Evolutionary conservation across 2,888 invertebrate species (phyloP), one percentile per base, ranked within the genome.

Genomic region (Dione juno): DNA sequence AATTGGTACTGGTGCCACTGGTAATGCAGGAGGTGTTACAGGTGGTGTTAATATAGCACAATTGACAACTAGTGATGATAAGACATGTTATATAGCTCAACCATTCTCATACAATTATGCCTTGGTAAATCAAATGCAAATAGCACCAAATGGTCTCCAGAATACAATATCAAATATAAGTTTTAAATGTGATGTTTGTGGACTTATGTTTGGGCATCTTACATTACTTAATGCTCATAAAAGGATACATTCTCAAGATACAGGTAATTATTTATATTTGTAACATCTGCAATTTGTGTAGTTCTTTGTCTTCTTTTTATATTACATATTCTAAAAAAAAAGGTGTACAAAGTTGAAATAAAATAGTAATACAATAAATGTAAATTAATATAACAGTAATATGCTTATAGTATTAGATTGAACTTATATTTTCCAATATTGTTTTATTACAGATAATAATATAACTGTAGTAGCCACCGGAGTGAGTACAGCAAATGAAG

Each of bases 181-280:
- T 78, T 97, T 97, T 85, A 97, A 97, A 88, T 97, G 97, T 88
- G 97, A 97, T 87, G 96, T 97, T 10, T 97, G 97, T 82, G 97
- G 97, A 57, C 92, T 97, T 73, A 97, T 97, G 94, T 97, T 97
- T 86, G 96, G 96, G 0, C 97, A 97, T 83, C 94, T 97, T 75
- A 95, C 96, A 59, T 87, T 97, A 70, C 89, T 97, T n/a, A 97
- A 97, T 89, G 97, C 97, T 81, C 97, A 97, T 87, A 97, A 97
- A 90, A 94, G 97, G 77, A 95, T 96, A 81, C 97, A 97, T 84
- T 95, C 95, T 71, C 94, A 94, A 78, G 95, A 94, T 77, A 88
- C 94, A 79, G 94, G 94, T 86, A 89, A 75, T 65, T 50, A 35
- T 58, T 70, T 57, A 69, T 67, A 58, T 69, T 19, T 52, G 13